Base-by-base conservation (phyloP, 2,888 invertebrate genomes). In the Nudaria mundana region DNA sequence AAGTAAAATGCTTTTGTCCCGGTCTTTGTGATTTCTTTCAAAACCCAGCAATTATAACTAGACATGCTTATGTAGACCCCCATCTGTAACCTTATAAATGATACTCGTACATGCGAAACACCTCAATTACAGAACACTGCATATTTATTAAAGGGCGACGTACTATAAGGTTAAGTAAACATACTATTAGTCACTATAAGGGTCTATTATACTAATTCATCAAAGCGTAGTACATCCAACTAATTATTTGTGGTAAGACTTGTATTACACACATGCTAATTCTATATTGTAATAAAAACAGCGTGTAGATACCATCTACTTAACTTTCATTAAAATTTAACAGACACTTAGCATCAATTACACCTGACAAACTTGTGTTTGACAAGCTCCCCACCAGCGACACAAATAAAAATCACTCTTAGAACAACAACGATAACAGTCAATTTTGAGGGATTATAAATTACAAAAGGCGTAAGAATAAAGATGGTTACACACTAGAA, bases 271-370 rank as follows among this genome's bases (percentile, higher is more conserved):
- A 73, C 66, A 71, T 76, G 76, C 67, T 86, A 85, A 85, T 85
- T 83, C 68, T 63, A 69, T 53, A 72, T 68, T 68, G 70, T 62
- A 71, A 75, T 63, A 69, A 73, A 37, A 71, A 73, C 73, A 71
- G 47, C 40, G 41, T 46, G 39, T 69, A 69, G 74, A 82, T 79
- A 63, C 69, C 76, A 80, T 82, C 81, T 82, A 85, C 76, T 82
- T 80, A 78, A 68, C 72, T 77, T 79, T 72, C 73, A 80, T 83
- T 84, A 79, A 74, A 77, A 80, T 76, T 81, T 85, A 84, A 81
- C 81, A 83, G 75, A 77, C 81, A 81, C 75, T 84, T 82, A 83
- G 73, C 77, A 71, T 70, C 77, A 81, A 83, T 85, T 83, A 82
- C 69, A 50, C 48, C 38, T 31, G 32, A 56, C 71, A 47, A 67